Percentiles rank a stretch among this genome's conserved stretches.
Conservation (phyloP, 2,113 vertebrate species). For the Saimiri boliviensis region DNA sequence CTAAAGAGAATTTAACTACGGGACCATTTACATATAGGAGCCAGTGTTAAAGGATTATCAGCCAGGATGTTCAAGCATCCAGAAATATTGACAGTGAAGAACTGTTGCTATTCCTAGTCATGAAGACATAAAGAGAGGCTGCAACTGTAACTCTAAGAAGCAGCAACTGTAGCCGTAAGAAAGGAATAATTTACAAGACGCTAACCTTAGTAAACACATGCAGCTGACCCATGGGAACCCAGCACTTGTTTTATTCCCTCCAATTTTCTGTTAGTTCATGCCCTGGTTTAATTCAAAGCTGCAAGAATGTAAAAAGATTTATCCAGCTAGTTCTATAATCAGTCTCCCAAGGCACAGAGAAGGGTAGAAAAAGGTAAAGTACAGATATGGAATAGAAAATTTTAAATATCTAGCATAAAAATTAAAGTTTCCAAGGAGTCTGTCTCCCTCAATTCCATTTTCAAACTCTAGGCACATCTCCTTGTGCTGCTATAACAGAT, state of each 20-base stretch:
- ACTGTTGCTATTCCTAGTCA: not conserved
- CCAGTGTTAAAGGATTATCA: not conserved
- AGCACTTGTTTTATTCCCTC: not conserved
- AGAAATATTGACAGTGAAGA: not conserved
- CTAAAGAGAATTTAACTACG: not conserved
- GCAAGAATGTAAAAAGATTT: not conserved
- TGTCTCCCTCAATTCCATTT: not conserved
- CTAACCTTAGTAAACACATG: not conserved
- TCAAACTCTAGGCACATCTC: not conserved
- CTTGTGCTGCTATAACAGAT: not conserved
- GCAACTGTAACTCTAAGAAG: not conserved
- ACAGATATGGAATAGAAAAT: accelerated
- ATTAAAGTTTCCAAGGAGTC: not conserved
- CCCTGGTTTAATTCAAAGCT: not conserved
- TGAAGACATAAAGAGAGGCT: not conserved
- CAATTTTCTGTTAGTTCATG: not conserved
- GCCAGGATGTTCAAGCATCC: not conserved
- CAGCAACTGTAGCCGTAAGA: not conserved
- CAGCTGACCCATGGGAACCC: not conserved
- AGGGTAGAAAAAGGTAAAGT: not conserved
- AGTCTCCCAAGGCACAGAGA: not conserved
- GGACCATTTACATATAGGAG: not conserved
- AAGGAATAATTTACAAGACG: not conserved
- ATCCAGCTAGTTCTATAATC: not conserved
- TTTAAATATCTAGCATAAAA: not conserved